A percentile compares a stretch with the other conserved stretches of the same genome.
Conservation (phyloP, 2,888 invertebrate species). For the Eupithecia subfuscata region DNA sequence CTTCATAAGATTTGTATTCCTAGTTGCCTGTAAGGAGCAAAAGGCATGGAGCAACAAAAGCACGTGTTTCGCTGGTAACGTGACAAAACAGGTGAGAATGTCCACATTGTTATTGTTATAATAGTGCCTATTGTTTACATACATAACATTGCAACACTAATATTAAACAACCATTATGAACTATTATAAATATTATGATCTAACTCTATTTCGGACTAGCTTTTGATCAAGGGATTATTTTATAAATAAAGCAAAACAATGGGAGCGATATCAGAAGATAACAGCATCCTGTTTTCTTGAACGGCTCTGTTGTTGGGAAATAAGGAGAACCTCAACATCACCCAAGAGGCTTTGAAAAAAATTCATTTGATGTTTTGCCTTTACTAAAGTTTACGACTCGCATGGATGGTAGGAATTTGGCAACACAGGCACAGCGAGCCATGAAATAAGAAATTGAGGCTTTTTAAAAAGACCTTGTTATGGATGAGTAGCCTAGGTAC, state of each 20-base stretch:
- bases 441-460: no score
- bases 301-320: background rate
- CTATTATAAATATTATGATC: constrained; percentile 13
- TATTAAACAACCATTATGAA: constrained; percentile 2
- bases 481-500: background rate
- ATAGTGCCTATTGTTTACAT: constrained; percentile 10
- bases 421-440: no score
- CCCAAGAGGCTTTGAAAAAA: background rate
- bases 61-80: background rate
- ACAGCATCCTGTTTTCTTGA: background rate
- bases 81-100: constrained; percentile 18
- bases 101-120: constrained; percentile 6
- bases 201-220: background rate
- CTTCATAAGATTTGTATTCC: no score
- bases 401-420: no score
- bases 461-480: background rate
- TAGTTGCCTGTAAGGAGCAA: background rate
- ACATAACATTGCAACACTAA: constrained; percentile 6
- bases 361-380: no score
- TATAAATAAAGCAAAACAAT: constrained; percentile 4
- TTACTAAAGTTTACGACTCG: no score
- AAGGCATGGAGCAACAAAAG: background rate
- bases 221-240: constrained; percentile 1
- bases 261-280: background rate
- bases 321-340: background rate